Base-by-base conservation (phyloP, 2,113 vertebrate genomes). In the Sinocyclocheilus anophthalmus region DNA sequence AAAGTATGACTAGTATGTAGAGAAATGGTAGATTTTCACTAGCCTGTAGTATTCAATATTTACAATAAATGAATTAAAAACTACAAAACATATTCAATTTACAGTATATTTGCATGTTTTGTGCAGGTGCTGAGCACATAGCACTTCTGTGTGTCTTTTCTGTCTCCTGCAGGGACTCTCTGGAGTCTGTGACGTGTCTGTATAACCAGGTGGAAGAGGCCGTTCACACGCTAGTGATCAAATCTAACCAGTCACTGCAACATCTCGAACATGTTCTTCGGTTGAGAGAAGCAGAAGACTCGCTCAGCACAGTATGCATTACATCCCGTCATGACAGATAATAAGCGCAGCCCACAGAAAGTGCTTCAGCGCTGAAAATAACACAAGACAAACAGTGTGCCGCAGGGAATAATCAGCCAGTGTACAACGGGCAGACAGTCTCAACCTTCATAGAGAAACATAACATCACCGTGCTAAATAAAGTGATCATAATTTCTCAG, bases 201-300 rank as follows among this genome's bases (percentile, higher is more conserved):
- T 99, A 99, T 61, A 95, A 95, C 83, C 95, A 94, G 33, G 92
- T 99, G 90, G 97, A 99, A 14, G 97, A 97, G 87, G 94, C 94
- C 59, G 96, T 99, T 2, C 97, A 99, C 16, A 88, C 88, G 18
- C 91, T 99, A 72, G 98, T 98, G 91, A 97, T 96, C 45, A 94
- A 91, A 0, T 99, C 98, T 82, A 99, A 98, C 77, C 89, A 95
- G 86, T 95, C 96, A 26, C 93, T 97, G 88, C 94, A 96, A 87
- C 95, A 86, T 42, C 93, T 99, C 61, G 95, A 97, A 81, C 91
- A 96, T 88, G 94, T 98, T 4, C 89, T 88, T 55, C 94, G 91
- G 69, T 92, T 97, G 90, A 92, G 89, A 75, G 93, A 92, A 85
- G 92, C 95, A 5, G 95, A 98, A 87, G 92, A 91, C 0, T 91